phyloP scores from a whole-genome alignment of 1,140 invertebrate genomes.

The Pomacea maculata region DNA sequence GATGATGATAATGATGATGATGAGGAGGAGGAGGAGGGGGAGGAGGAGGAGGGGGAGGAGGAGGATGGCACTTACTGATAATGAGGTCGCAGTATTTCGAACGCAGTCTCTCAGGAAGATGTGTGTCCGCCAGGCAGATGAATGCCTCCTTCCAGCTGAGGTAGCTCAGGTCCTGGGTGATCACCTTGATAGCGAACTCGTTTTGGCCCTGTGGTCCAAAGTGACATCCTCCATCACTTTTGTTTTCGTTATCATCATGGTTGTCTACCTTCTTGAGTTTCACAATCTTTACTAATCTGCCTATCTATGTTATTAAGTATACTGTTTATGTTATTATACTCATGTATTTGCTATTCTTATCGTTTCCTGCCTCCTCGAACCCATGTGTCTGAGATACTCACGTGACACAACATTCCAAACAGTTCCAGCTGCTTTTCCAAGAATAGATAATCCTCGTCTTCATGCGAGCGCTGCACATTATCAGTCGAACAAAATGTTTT shows the following conservation, averaged over 20 bases:
- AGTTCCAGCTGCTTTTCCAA: constrained; percentile 60
- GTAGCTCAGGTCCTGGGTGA: constrained; percentile 60
- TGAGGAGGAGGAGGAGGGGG: not conserved
- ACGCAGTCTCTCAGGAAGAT: constrained; percentile 57
- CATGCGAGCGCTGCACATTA: not conserved
- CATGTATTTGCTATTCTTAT: no score
- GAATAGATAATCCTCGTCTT: constrained; percentile 55
- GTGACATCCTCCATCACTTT: no score
- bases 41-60: not conserved
- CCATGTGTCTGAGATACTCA: constrained; percentile 32
- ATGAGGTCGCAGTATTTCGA: constrained; percentile 64
- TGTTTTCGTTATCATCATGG: no score
- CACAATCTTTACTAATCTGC: no score
- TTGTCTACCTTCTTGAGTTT: no score
- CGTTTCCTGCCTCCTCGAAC: no score
- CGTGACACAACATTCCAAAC: constrained; percentile 58
- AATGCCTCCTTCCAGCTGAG: constrained; percentile 64
- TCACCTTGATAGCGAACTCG: constrained; percentile 59
- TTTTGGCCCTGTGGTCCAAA: constrained; percentile 57
- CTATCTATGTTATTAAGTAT: no score
- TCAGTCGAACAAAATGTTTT: no score
- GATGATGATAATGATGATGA: not conserved
- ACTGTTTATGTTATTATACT: no score
- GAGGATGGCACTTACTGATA: constrained; percentile 46
- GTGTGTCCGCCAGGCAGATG: constrained; percentile 52